phyloP scores from a whole-genome alignment of 2,113 vertebrate species.

The Melanostigma gelatinosum region DNA sequence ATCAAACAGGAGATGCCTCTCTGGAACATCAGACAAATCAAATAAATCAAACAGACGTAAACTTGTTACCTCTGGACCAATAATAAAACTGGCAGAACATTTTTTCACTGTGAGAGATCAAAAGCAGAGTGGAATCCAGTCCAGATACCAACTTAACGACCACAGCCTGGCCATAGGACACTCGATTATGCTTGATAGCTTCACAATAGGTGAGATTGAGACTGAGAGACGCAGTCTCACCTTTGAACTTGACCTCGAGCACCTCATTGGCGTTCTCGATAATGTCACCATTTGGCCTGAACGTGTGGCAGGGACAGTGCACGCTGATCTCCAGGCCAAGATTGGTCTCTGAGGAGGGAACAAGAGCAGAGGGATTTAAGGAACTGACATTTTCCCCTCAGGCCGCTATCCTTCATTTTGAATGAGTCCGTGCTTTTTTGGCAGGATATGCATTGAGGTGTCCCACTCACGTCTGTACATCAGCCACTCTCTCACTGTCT shows the following conservation, averaged over 20 bases:
- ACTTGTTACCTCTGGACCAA: constrained; percentile 24
- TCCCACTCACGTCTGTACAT: constrained; percentile 89
- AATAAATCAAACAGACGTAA: constrained; percentile 41
- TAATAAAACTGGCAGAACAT: constrained; percentile 43
- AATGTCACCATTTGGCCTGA: constrained; percentile 94
- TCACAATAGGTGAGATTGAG: background rate
- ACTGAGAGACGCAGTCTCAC: constrained; percentile 75
- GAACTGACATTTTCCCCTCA: constrained; percentile 32
- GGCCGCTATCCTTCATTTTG: constrained; percentile 34
- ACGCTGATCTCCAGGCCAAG: constrained; percentile 96
- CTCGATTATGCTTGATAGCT: constrained; percentile 12
- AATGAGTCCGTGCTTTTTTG: constrained; percentile 21
- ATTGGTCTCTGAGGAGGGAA: constrained; percentile 89
- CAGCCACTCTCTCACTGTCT: constrained; percentile 96
- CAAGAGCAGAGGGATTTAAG: constrained; percentile 42
- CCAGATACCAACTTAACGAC: constrained; percentile 33
- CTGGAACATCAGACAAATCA: constrained; percentile 45
- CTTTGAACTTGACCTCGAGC: constrained; percentile 96
- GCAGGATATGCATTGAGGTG: constrained; percentile 27
- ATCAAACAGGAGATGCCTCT: constrained; percentile 46
- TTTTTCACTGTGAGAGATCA: constrained; percentile 37
- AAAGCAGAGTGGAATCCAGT: constrained; percentile 42
- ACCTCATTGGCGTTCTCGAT: constrained; percentile 91
- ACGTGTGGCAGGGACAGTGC: constrained; percentile 96
- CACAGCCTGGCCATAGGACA: constrained; percentile 32